Evolutionary conservation across 64 coral and sea anemone genomes (phyloP).

Genomic region (Dendrophyllia cribrosa): DNA sequence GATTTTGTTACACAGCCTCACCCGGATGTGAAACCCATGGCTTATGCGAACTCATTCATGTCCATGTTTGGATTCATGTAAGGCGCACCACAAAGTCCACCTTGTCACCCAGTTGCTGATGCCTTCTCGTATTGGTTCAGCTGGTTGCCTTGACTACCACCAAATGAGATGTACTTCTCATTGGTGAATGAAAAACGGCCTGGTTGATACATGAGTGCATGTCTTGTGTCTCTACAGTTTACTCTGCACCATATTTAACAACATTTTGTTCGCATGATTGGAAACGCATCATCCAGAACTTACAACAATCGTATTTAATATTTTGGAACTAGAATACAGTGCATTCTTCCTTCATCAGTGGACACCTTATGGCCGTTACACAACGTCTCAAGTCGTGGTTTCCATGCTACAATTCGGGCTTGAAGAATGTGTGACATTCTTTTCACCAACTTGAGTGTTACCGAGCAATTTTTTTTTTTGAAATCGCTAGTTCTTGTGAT

Average conservation of each 20-base stretch:
- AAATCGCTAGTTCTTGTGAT: background rate
- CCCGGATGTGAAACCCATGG: conserved; percentile 97
- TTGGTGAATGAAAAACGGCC: background rate
- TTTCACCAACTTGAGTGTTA: background rate
- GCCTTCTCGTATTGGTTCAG: background rate
- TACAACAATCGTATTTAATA: too few relatives aligned
- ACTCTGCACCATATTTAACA: too few relatives aligned
- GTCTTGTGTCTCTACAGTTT: too few relatives aligned
- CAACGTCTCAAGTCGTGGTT: background rate
- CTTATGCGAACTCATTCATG: conserved; percentile 95
- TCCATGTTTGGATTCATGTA: conserved; percentile 89
- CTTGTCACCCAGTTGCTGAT: background rate
- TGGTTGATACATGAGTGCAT: too few relatives aligned
- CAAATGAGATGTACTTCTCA: background rate
- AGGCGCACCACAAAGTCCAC: background rate
- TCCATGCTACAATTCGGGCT: background rate
- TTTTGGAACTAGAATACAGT: too few relatives aligned
- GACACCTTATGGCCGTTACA: background rate
- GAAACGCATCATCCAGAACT: too few relatives aligned
- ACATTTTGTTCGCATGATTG: too few relatives aligned
- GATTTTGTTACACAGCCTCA: conserved; percentile 78
- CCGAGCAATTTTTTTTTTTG: background rate
- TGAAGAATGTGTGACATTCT: background rate
- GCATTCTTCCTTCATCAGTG: background rate
- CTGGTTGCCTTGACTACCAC: background rate